Base-by-base conservation (phyloP, 2,113 vertebrate genomes). In the Origma solitaria region DNA sequence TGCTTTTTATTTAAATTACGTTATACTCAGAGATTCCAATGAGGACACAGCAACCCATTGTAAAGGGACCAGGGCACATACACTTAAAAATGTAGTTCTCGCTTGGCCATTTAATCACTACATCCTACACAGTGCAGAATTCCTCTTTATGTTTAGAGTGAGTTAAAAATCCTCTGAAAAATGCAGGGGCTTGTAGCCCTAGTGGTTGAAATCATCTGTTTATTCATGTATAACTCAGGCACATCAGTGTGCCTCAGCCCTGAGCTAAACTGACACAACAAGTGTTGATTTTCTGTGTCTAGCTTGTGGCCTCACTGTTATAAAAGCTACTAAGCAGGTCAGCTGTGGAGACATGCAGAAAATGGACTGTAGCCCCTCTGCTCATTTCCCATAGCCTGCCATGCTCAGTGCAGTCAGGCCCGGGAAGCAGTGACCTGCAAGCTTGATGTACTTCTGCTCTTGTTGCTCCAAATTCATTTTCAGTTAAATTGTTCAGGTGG, bases 191-290 rank as follows among this genome's bases (percentile, higher is more conserved):
- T 92, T 80, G 61, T 82, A 86, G 88, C 68, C 57, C 88, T 94
- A 72, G 64, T 92, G 82, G 82, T 54, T 93, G 92, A 94, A 95
- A 78, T 96, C 30, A 25, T 95, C 94, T 88, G 82, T 91, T 96
- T 97, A 94, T 96, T 96, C 90, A 79, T 93, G 80, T 96, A 96
- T 86, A 96, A 77, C 88, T 92, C 92, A 72, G 86, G 57, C 90
- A 86, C 92, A 91, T 95, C 91, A 95, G n/a, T 72, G 81, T 89
- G 91, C 82, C 77, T 93, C 80, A 72, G 86, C 93, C 76, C 86
- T 93, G 95, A 96, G 79, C 30, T 84, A 90, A 95, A 95, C 90
- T 93, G 92, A 90, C 92, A 96, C 92, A 96, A 95, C 75, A 88
- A 95, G 87, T 93, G 85, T 95, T 94, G 86, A 86, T 95, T 94